phyloP scores from a whole-genome alignment of 2,113 vertebrate genomes.

The Chroicocephalus ridibundus region DNA sequence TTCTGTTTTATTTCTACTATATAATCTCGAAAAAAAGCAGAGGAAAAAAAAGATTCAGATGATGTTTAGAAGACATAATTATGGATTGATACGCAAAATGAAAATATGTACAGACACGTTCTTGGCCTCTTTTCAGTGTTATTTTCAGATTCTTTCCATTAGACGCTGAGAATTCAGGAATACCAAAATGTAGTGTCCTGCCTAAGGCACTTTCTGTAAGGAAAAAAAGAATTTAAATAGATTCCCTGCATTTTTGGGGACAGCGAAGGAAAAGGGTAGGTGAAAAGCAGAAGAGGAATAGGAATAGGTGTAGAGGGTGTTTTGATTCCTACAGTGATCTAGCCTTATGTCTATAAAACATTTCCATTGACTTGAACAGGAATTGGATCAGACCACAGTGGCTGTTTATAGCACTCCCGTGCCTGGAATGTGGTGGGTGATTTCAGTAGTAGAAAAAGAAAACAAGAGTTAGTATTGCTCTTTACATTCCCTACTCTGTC shows the following conservation, averaged over 20 bases:
- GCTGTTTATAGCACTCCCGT: not conserved
- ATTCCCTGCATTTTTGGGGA: not conserved
- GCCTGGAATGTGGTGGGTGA: not conserved
- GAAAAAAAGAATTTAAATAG: not conserved
- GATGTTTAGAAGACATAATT: not conserved
- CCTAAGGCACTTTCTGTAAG: not conserved
- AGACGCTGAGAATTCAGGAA: not conserved
- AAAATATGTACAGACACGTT: not conserved
- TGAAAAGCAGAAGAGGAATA: not conserved
- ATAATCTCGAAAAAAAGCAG: not conserved
- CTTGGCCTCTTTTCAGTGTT: not conserved
- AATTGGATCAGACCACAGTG: not conserved
- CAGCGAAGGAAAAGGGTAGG: not conserved
- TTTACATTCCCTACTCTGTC: not conserved
- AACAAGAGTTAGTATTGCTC: not conserved
- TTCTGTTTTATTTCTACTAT: slow-evolving; percentile 23
- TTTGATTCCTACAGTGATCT: not conserved
- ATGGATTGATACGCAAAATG: not conserved
- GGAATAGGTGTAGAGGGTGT: rapidly evolving
- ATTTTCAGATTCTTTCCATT: not conserved
- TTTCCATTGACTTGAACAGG: not conserved
- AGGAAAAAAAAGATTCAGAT: not conserved
- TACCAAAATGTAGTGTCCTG: not conserved
- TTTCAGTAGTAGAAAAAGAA: not conserved
- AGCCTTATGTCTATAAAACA: not conserved